Percentiles rank a stretch among this genome's conserved stretches.
Conservation (phyloP, 2,888 invertebrate genomes). For the Polydesmus complanatus region DNA sequence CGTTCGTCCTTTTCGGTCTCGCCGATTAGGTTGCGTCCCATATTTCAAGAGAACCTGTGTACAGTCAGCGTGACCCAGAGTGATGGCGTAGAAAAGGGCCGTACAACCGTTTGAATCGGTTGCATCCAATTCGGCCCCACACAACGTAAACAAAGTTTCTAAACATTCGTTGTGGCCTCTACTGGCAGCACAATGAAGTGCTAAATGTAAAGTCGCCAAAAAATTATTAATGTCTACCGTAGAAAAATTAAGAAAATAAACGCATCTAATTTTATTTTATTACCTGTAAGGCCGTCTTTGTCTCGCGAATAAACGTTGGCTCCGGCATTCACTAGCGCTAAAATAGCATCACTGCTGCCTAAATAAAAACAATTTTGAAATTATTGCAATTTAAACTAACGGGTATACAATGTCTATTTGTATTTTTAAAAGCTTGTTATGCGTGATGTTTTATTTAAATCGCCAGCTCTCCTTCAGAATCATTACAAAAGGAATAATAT, state of each 20-base stretch:
- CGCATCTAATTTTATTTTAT: slow-evolving; percentile 14
- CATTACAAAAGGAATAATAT: too few species aligned
- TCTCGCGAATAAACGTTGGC: slow-evolving; percentile 68
- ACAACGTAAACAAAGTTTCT: slow-evolving; percentile 71
- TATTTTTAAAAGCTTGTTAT: neutral
- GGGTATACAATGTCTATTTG: neutral
- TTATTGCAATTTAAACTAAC: neutral
- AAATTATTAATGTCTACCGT: neutral
- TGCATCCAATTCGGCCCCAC: slow-evolving; percentile 76
- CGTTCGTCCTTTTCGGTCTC: slow-evolving; percentile 83
- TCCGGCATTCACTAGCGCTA: slow-evolving; percentile 74
- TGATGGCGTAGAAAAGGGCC: slow-evolving; percentile 90
- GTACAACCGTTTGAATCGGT: slow-evolving; percentile 90
- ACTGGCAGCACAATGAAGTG: slow-evolving; percentile 92
- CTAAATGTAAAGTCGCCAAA: too few species aligned
- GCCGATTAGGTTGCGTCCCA: slow-evolving; percentile 80
- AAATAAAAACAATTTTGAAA: slow-evolving; percentile 15
- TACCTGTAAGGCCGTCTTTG: slow-evolving; percentile 74
- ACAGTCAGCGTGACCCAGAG: slow-evolving; percentile 87
- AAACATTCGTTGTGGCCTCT: slow-evolving; percentile 86
- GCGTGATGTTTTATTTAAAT: neutral
- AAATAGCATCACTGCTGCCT: slow-evolving; percentile 78
- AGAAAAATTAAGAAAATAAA: neutral
- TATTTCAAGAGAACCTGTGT: slow-evolving; percentile 74
- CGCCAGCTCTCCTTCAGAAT: too few species aligned